A percentile compares a stretch with the other conserved stretches of the same genome.
These are phyloP conservation scores for Spizaetus ornatus DNA, from an alignment of 2,113 vertebrate species.

Conservation along the genomic window DNA sequence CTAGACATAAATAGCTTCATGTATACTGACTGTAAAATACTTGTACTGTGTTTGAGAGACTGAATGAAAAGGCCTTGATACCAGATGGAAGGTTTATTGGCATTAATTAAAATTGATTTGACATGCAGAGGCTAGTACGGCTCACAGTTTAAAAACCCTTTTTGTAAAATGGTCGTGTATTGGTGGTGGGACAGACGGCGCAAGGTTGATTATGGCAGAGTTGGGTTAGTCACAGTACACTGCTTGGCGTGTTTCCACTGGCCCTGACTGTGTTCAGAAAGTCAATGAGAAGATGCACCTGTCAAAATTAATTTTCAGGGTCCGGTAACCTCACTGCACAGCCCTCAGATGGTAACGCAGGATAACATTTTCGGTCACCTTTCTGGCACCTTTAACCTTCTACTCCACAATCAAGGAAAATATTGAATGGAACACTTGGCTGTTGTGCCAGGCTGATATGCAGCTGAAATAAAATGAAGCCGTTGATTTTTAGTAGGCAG, in stretches of 20 bases:
- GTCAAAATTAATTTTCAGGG: constrained; percentile 74
- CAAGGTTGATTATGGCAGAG: constrained; percentile 58
- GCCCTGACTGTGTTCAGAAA: constrained; percentile 48
- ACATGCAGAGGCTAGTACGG: constrained; percentile 26
- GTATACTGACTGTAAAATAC: background rate
- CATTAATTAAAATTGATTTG: constrained; percentile 75
- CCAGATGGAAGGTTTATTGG: constrained; percentile 69
- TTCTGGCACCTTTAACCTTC: constrained; percentile 15
- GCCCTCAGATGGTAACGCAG: constrained; percentile 19
- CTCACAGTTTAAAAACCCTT: constrained; percentile 32
- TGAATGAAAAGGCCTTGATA: constrained; percentile 32
- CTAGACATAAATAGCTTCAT: background rate
- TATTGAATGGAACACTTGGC: background rate
- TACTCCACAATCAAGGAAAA: background rate
- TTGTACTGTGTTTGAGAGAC: background rate
- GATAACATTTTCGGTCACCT: background rate
- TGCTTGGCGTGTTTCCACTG: constrained; percentile 54
- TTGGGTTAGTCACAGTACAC: constrained; percentile 69
- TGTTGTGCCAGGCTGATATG: background rate
- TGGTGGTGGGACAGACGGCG: constrained; percentile 62
- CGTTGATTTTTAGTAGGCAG: background rate
- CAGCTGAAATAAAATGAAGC: background rate
- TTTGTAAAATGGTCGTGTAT: constrained; percentile 43
- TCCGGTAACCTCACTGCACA: constrained; percentile 40
- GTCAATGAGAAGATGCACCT: constrained; percentile 73